phyloP scores from a whole-genome alignment of 2,113 vertebrate species.

The Pica pica region DNA sequence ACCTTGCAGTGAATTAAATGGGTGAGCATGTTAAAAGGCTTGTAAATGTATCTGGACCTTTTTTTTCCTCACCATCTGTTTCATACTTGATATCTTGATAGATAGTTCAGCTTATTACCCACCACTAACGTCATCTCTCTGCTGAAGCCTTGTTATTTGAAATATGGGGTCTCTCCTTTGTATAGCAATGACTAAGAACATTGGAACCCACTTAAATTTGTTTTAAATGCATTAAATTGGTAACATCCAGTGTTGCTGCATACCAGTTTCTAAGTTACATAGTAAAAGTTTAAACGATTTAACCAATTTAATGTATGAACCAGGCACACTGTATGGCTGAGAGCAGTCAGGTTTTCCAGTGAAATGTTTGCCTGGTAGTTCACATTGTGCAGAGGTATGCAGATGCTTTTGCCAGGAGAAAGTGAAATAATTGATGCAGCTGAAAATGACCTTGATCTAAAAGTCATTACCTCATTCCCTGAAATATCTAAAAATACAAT shows the following conservation, averaged over 20 bases:
- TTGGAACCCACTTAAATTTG: constrained; percentile 71
- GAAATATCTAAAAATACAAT: constrained; percentile 72
- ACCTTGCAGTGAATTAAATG: constrained; percentile 64
- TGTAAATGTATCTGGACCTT: constrained; percentile 46
- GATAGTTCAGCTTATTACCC: constrained; percentile 71
- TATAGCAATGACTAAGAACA: constrained; percentile 71
- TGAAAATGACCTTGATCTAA: constrained; percentile 73
- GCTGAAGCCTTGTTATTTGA: constrained; percentile 66
- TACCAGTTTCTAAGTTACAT: constrained; percentile 68
- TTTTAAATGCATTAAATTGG: constrained; percentile 72
- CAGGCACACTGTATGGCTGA: constrained; percentile 39
- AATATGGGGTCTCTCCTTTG: constrained; percentile 71
- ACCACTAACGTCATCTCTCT: constrained; percentile 70
- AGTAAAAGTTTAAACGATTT: constrained; percentile 73
- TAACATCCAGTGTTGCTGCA: constrained; percentile 65
- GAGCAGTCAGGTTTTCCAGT: constrained; percentile 71
- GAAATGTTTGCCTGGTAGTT: constrained; percentile 27
- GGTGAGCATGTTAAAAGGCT: constrained; percentile 50
- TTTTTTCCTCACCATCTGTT: constrained; percentile 68
- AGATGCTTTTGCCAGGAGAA: constrained; percentile 73
- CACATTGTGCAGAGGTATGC: constrained; percentile 67
- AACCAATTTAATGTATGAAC: constrained; percentile 73
- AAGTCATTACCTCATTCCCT: constrained; percentile 75
- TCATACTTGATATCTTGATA: constrained; percentile 72
- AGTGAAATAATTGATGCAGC: constrained; percentile 75